Evolutionary conservation across 2,113 vertebrate genomes (phyloP).

Genomic region (Microcebus lehilahytsara): DNA sequence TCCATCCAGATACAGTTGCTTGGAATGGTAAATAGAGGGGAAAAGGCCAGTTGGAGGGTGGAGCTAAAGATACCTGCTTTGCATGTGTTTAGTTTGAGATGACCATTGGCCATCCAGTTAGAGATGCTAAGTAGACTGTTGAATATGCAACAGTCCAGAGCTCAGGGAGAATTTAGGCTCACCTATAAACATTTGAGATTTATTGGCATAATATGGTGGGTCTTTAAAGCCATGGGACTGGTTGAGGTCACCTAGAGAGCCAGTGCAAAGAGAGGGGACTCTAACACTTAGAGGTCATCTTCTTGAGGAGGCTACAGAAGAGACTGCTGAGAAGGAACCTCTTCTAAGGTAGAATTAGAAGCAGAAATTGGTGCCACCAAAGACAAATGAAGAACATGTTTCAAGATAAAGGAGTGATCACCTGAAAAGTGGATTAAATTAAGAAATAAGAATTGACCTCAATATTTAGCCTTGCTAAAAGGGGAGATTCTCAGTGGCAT

Average conservation of each 20-base stretch:
- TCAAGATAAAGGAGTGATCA: not conserved
- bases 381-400: not conserved
- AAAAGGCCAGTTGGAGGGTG: not conserved
- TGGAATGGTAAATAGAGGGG: not conserved
- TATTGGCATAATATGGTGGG: not conserved
- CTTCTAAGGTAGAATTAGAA: not conserved
- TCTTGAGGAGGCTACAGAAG: no score
- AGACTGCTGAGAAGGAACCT: not conserved
- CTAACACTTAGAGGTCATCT: not conserved
- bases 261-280: not conserved
- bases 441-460: not conserved
- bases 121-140: not conserved
- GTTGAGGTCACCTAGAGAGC: not conserved
- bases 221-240: not conserved
- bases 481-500: not conserved
- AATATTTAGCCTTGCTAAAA: not conserved
- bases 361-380: not conserved
- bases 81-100: not conserved
- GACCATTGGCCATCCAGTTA: not conserved
- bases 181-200: not conserved
- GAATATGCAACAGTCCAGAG: not conserved
- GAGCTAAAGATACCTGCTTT: not conserved
- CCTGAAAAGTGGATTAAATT: not conserved
- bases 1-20: not conserved
- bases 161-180: not conserved